phyloP scores from a whole-genome alignment of 1,140 invertebrate species.

The Monomorium pharaonis region DNA sequence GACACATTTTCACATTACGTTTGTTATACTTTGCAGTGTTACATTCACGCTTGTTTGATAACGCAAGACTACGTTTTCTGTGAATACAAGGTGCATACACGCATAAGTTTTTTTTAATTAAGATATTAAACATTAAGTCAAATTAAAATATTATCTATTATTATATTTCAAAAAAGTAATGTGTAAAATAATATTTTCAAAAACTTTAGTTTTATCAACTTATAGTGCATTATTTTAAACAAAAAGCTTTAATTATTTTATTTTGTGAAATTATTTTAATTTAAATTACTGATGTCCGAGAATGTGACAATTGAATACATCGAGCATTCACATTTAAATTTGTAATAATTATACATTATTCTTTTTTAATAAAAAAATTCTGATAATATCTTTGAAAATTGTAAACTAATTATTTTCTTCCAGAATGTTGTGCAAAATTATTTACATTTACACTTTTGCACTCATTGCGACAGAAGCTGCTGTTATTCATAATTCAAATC shows the following conservation, averaged over 20 bases:
- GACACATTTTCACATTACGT: not conserved
- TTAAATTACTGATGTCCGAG: not conserved
- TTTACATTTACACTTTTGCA: not conserved
- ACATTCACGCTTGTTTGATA: not conserved
- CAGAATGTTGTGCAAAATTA: constrained; percentile 8
- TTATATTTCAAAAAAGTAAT: not conserved
- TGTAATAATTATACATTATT: not conserved
- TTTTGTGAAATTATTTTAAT: no score
- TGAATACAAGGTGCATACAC: not conserved
- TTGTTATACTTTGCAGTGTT: not conserved
- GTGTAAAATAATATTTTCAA: not conserved
- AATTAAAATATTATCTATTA: not conserved
- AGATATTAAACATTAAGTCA: not conserved
- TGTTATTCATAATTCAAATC: not conserved
- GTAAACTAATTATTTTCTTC: not conserved
- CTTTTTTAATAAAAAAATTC: not conserved
- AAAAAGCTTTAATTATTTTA: not conserved
- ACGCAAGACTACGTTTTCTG: not conserved
- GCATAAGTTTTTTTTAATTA: not conserved
- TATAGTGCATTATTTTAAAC: not conserved
- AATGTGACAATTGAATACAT: not conserved
- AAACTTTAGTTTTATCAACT: not conserved
- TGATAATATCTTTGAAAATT: not conserved
- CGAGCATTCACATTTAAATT: not conserved
- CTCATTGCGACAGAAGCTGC: not conserved